These are phyloP conservation scores for Mythimna lalbum DNA, from an alignment of 2,888 invertebrate species.

Conservation along the genomic window DNA sequence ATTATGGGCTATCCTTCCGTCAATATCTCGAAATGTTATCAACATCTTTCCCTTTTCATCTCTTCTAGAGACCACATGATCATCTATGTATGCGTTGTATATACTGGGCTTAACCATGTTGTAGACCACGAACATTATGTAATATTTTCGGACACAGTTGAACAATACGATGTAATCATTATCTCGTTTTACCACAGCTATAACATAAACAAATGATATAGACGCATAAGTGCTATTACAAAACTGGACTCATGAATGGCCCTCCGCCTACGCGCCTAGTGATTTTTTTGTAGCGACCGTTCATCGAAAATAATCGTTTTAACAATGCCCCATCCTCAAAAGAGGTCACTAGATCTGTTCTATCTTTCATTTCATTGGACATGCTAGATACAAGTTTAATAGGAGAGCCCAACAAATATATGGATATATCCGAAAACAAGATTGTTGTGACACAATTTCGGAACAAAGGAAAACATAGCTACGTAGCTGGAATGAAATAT, in stretches of 20 bases:
- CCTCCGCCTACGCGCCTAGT: slow-evolving; percentile 71
- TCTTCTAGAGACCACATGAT: slow-evolving; percentile 7
- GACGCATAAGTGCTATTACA: slow-evolving; percentile 67
- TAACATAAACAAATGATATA: slow-evolving; percentile 51
- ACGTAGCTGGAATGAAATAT: slow-evolving; percentile 52
- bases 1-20: slow-evolving; percentile 10
- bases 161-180: slow-evolving; percentile 54
- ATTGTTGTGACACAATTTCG: slow-evolving; percentile 51
- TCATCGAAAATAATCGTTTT: slow-evolving; percentile 84
- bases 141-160: slow-evolving; percentile 50
- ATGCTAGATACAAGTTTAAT: slow-evolving; percentile 38
- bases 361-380: slow-evolving; percentile 51
- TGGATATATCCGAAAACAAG: slow-evolving; percentile 36
- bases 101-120: slow-evolving; percentile 21
- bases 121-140: slow-evolving; percentile 41
- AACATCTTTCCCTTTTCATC: slow-evolving; percentile 1
- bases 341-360: slow-evolving; percentile 73
- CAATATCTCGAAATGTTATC: slow-evolving; percentile 11
- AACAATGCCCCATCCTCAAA: slow-evolving; percentile 78
- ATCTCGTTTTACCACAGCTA: slow-evolving; percentile 51
- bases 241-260: slow-evolving; percentile 77
- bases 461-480: slow-evolving; percentile 51
- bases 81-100: slow-evolving; percentile 13
- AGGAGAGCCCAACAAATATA: slow-evolving; percentile 27
- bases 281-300: slow-evolving; percentile 69